A percentile compares a stretch with the other conserved stretches of the same genome.
Evolutionary conservation across 2,797 vertebrate species (phyloP).

Genomic region (Gymnoscopelus braueri): DNA sequence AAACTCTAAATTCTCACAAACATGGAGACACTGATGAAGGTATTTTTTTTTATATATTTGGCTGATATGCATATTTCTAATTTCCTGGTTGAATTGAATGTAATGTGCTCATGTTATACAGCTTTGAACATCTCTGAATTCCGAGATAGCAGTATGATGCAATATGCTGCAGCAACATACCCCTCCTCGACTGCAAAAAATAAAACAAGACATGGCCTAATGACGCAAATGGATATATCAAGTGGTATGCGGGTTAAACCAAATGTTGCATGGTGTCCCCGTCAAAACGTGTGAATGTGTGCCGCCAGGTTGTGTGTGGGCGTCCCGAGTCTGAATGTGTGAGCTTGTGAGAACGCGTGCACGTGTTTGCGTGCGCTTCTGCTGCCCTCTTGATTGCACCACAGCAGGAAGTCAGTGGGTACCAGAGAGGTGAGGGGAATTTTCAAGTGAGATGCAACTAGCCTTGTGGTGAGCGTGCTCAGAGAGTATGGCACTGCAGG

Average conservation of each 20-base stretch:
- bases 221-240: conserved; percentile 75
- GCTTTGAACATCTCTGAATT: not conserved
- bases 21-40: not conserved
- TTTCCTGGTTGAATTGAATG: conserved; percentile 7
- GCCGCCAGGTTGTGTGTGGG: conserved; percentile 39
- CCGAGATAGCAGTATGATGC: conserved; percentile 34
- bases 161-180: conserved; percentile 41
- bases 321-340: conserved; percentile 51
- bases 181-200: conserved; percentile 30
- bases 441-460: conserved; percentile 75
- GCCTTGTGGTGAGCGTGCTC: conserved; percentile 69
- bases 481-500: conserved; percentile 68
- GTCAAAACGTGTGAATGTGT: conserved; percentile 55
- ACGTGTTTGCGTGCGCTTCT: conserved; percentile 27
- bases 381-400: conserved; percentile 74
- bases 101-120: not conserved
- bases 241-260: conserved; percentile 66
- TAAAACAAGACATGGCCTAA: conserved; percentile 35
- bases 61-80: not conserved
- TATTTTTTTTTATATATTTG: too few species aligned
- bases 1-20: conserved; percentile 8
- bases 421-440: conserved; percentile 82
- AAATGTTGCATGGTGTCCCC: conserved; percentile 50
- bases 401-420: conserved; percentile 79
- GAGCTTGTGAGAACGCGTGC: conserved; percentile 44